Percentiles rank a stretch among this genome's conserved stretches.
Conservation (phyloP, 2,113 vertebrate species). For the Spea bombifrons region DNA sequence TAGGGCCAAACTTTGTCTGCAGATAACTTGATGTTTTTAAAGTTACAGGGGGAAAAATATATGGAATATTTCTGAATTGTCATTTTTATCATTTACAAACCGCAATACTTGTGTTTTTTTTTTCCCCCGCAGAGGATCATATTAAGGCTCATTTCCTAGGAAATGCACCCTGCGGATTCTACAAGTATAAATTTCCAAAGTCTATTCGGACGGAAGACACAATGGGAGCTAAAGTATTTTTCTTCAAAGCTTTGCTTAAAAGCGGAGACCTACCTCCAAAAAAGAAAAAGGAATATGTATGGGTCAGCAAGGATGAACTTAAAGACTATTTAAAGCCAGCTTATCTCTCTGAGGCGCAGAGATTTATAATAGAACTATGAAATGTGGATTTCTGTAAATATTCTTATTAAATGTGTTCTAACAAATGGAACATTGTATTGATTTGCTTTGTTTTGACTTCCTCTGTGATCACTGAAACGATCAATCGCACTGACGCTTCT, state of each 20-base stretch:
- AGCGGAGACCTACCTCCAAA: constrained; percentile 52
- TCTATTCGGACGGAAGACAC: constrained; percentile 67
- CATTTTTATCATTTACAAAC: no score
- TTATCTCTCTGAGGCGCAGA: constrained; percentile 80
- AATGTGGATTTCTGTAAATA: constrained; percentile 2
- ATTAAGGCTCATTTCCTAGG: constrained; percentile 81
- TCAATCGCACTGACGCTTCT: no score
- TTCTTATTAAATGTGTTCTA: constrained; percentile 10
- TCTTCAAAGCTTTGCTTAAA: constrained; percentile 90
- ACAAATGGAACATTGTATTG: background rate
- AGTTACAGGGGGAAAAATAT: no score
- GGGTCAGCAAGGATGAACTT: constrained; percentile 84
- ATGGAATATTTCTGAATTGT: no score
- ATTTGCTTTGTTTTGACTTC: background rate
- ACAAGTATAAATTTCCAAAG: constrained; percentile 90
- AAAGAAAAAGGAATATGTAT: constrained; percentile 63
- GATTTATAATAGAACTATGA: constrained; percentile 74
- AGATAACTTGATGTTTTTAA: no score
- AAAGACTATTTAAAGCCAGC: constrained; percentile 76
- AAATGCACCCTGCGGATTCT: constrained; percentile 88
- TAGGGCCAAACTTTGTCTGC: no score
- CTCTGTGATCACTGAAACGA: background rate
- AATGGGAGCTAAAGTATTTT: constrained; percentile 86
- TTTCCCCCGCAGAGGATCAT: constrained; percentile 64
- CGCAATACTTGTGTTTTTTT: background rate